These are phyloP conservation scores for Anorthoa munda DNA, from an alignment of 2,888 invertebrate genomes.

Conservation along the genomic window DNA sequence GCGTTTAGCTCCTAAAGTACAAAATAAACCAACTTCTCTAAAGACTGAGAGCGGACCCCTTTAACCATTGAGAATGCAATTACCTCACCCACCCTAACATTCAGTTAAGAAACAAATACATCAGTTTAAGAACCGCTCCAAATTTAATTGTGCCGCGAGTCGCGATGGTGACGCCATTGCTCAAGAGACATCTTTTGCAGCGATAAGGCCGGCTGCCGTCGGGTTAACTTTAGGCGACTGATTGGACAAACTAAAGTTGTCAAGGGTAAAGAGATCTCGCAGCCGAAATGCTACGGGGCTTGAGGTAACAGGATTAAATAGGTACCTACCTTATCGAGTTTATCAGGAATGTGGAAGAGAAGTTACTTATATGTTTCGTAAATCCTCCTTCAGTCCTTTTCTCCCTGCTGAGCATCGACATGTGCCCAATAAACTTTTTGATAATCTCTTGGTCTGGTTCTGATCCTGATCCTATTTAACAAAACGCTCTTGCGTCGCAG, in stretches of 20 bases:
- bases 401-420: no score
- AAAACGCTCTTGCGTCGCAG: no score
- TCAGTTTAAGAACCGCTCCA: slow-evolving; percentile 31
- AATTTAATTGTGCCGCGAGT: slow-evolving; percentile 45
- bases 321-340: not conserved
- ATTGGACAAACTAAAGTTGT: not conserved
- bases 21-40: not conserved
- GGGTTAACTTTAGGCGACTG: not conserved
- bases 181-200: slow-evolving; percentile 23
- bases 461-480: no score
- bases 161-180: slow-evolving; percentile 24
- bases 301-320: not conserved
- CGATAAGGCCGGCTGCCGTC: slow-evolving; percentile 15
- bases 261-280: not conserved
- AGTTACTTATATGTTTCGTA: not conserved
- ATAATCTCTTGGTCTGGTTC: no score
- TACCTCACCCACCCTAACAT: slow-evolving; percentile 26
- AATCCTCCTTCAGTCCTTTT: no score
- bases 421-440: no score
- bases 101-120: slow-evolving; percentile 53
- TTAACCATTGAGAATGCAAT: slow-evolving; percentile 21
- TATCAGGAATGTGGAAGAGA: not conserved
- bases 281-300: not conserved
- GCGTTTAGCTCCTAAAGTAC: not conserved
- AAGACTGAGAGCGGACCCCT: slow-evolving; percentile 2